Base-by-base conservation (phyloP, 2,113 vertebrate species). In the Xiphophorus maculatus region DNA sequence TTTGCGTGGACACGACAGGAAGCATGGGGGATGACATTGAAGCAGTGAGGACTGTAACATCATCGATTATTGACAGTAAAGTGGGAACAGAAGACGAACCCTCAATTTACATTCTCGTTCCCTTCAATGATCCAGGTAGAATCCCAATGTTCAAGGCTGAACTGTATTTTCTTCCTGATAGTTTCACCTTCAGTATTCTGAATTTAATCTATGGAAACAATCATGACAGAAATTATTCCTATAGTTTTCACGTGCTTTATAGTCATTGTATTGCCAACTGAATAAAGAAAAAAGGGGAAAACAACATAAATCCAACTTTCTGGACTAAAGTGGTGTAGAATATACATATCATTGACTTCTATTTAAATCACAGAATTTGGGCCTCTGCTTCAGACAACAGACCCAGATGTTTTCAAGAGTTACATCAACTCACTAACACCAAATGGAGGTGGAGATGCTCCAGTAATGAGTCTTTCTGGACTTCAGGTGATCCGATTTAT, bases 121-220 rank as follows among this genome's bases (percentile, higher is more conserved):
- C 91, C 0, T 94, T 94, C 78, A 90, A 80, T 14, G 93, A 94
- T 69, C 90, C 93, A 80, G 86, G 93, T 93, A 71, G 27, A 69
- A 58, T 22, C 17, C 54, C 40, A 19, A 29, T 7, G 1, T 14
- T 68, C 35, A 37, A 10, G 35, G 35, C 35, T 35, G 35, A 35
- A 35, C 9, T 35, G 35, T 0, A 35, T 35, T 35, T 10, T 35
- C 9, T 35, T 10, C 9, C 35, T 35, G 32, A 33, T 33, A 10
- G 9, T 35, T 35, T 35, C 35, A 10, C 35, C 9, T 35, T 35
- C 35, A 35, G 35, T 35, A 6, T 35, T 35, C 9, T 10, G 35
- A 37, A 37, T 37, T 37, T 37, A 11, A 37, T 11, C 10, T 37
- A 11, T 11, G 35, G 10, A 37, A 37, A 37, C 35, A 37, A 11